Evolutionary conservation across 2,113 vertebrate genomes (phyloP).

Genomic region (Archilochus colubris): DNA sequence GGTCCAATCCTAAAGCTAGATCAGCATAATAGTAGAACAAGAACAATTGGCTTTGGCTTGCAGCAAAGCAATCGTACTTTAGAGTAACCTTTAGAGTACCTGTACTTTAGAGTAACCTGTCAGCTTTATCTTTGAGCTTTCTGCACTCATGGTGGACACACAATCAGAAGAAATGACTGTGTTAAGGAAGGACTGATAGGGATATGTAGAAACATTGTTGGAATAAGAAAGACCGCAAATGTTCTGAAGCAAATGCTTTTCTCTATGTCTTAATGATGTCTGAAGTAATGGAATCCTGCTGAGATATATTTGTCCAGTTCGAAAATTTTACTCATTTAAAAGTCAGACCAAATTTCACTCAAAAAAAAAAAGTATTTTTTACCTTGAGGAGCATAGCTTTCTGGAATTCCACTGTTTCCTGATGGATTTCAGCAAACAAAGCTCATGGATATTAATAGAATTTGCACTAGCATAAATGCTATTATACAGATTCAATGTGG

Average conservation of each 20-base stretch:
- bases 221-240: background rate
- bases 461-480: background rate
- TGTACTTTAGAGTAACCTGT: background rate
- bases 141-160: background rate
- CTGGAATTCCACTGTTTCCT: background rate
- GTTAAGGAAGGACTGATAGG: accelerated
- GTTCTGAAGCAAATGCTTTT: background rate
- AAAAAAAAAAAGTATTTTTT: background rate
- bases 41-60: background rate
- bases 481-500: background rate
- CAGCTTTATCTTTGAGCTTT: background rate
- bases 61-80: background rate
- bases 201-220: background rate
- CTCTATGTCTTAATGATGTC: background rate
- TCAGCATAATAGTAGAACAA: background rate
- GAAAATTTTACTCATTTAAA: background rate
- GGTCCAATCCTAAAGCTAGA: background rate
- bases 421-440: background rate
- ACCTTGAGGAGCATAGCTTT: background rate
- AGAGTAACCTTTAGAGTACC: background rate
- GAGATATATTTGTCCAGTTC: background rate
- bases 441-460: background rate
- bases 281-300: background rate
- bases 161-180: background rate
- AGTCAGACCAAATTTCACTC: background rate